Conservation (phyloP, 2,113 vertebrate species). For the Tragelaphus buxtoni region DNA sequence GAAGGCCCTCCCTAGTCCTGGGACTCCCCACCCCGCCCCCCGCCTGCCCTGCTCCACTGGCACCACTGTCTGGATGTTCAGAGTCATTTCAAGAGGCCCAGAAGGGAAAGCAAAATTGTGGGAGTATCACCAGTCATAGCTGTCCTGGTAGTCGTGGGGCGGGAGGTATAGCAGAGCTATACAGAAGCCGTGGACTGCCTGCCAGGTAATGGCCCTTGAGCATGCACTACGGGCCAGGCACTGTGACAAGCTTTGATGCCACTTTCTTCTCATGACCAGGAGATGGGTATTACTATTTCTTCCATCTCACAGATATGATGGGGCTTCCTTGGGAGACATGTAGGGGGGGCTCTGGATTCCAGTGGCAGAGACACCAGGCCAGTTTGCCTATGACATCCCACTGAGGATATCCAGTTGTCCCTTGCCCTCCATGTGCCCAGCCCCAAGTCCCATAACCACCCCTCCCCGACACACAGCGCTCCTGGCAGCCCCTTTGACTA, state of each 20-base stretch:
- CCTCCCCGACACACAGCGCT: neutral
- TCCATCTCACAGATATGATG: neutral
- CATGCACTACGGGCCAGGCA: neutral
- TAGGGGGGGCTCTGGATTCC: neutral
- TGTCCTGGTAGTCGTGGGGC: too few relatives aligned
- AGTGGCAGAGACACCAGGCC: neutral
- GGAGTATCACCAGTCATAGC: neutral
- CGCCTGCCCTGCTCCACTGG: neutral
- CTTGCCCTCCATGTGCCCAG: neutral
- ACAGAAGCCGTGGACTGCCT: neutral
- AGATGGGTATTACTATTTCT: neutral
- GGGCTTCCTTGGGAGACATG: neutral
- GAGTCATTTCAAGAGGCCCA: neutral
- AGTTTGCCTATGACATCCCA: too few relatives aligned
- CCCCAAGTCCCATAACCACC: neutral
- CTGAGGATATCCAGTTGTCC: neutral
- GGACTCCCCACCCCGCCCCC: neutral
- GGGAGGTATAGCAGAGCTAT: neutral
- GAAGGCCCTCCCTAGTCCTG: neutral
- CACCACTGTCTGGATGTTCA: neutral
- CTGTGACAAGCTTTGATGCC: neutral
- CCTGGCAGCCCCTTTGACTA: neutral
- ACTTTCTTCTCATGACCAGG: neutral
- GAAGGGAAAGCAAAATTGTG: constrained; percentile 26
- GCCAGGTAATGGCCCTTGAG: neutral